phyloP scores from a whole-genome alignment of 2,113 vertebrate genomes.

The Crocuta crocuta region DNA sequence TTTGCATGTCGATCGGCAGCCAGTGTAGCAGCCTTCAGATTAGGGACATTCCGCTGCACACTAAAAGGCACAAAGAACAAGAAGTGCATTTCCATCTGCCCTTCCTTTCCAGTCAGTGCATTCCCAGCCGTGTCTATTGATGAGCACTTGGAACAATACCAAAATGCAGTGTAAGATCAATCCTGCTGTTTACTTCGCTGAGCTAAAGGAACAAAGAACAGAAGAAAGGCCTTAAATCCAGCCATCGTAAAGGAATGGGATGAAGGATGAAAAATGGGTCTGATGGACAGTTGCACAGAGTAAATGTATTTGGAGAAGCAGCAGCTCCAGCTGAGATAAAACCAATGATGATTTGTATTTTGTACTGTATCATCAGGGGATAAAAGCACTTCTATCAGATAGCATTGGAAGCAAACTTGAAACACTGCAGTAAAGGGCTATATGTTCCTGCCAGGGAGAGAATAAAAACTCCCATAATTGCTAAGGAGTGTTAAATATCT shows the following conservation, averaged over 20 bases:
- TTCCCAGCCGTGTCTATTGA: slow-evolving; percentile 92
- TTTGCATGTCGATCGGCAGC: slow-evolving; percentile 92
- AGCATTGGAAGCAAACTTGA: slow-evolving; percentile 88
- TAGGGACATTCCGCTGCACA: slow-evolving; percentile 94
- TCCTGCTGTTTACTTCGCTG: slow-evolving; percentile 93
- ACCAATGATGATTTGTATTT: slow-evolving; percentile 97
- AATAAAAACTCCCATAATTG: slow-evolving; percentile 89
- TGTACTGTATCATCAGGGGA: slow-evolving; percentile 95
- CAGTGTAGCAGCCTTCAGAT: slow-evolving; percentile 90
- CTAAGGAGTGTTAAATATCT: slow-evolving; percentile 89
- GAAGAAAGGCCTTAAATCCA: slow-evolving; percentile 91
- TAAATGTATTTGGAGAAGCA: slow-evolving; percentile 95
- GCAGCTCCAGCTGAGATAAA: slow-evolving; percentile 97
- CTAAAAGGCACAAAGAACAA: slow-evolving; percentile 93
- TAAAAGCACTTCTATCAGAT: slow-evolving; percentile 91
- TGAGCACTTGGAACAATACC: slow-evolving; percentile 93
- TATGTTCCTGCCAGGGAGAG: slow-evolving; percentile 86
- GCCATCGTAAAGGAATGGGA: slow-evolving; percentile 84
- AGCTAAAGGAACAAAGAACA: slow-evolving; percentile 92
- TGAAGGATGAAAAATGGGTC: slow-evolving; percentile 88
- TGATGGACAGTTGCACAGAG: slow-evolving; percentile 88
- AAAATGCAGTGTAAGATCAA: slow-evolving; percentile 93
- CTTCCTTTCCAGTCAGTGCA: slow-evolving; percentile 92
- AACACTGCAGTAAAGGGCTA: slow-evolving; percentile 86
- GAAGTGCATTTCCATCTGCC: slow-evolving; percentile 91